Evolutionary conservation across 2,113 vertebrate species (phyloP).

Genomic region (Hippocampus barbouri): DNA sequence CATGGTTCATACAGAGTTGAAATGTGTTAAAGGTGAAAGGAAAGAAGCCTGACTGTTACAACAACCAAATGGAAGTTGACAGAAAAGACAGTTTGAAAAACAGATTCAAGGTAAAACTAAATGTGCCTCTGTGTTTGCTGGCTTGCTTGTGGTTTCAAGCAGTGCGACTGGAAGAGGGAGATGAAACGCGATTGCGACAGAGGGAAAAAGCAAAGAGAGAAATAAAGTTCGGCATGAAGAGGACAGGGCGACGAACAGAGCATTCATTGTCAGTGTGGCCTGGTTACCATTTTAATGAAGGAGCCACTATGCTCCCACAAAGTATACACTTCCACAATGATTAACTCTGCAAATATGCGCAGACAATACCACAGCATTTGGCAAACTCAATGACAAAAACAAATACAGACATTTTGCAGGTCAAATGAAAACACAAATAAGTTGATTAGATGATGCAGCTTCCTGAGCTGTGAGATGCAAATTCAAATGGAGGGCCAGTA

Average conservation of each 20-base stretch:
- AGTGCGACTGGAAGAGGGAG: conserved; percentile 28
- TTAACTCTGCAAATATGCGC: conserved; percentile 52
- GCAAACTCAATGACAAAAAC: conserved; percentile 47
- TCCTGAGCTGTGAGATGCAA: background rate
- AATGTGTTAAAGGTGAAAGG: conserved; percentile 53
- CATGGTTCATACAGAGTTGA: conserved; percentile 56
- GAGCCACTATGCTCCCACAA: conserved; percentile 45
- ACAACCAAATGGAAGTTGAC: conserved; percentile 22
- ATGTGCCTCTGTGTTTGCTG: conserved; percentile 22
- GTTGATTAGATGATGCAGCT: conserved; percentile 1
- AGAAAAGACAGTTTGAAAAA: conserved; percentile 21
- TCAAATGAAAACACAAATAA: conserved; percentile 13
- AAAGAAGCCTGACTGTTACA: conserved; percentile 46
- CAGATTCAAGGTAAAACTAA: conserved; percentile 26
- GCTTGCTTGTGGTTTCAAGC: conserved; percentile 35
- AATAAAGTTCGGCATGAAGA: conserved; percentile 36
- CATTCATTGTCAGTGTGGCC: conserved; percentile 60
- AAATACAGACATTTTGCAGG: conserved; percentile 27
- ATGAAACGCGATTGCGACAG: conserved; percentile 24
- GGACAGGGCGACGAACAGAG: conserved; percentile 61
- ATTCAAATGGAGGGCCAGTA: too few species aligned
- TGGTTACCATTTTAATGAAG: conserved; percentile 70
- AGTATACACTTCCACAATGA: conserved; percentile 56
- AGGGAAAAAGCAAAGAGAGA: conserved; percentile 19
- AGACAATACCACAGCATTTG: conserved; percentile 35